Evolutionary conservation across 2,113 vertebrate genomes (phyloP).

Genomic region (Rhynchomys soricoides): DNA sequence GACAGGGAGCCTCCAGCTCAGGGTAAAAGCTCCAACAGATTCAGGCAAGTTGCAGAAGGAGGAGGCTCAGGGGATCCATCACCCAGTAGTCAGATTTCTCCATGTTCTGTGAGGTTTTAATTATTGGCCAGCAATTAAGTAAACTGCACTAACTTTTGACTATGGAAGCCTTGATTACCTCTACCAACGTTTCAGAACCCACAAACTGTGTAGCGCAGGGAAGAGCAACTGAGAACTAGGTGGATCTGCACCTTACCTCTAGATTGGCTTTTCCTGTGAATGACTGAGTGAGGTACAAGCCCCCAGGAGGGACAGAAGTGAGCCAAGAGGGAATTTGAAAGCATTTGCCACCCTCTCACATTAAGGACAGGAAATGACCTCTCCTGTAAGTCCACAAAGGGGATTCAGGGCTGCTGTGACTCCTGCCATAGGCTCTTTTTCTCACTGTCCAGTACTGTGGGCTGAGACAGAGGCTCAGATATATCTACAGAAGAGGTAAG

Average conservation of each 20-base stretch:
- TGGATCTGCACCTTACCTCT: neutral
- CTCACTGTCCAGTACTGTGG: rapidly evolving
- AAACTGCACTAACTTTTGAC: neutral
- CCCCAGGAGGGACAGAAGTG: neutral
- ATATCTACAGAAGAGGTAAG: neutral
- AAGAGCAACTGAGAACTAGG: neutral
- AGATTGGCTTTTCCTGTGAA: neutral
- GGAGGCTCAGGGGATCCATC: rapidly evolving
- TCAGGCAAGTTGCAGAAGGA: neutral
- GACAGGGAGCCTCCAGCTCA: neutral
- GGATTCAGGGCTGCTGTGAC: neutral
- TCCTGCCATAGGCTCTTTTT: neutral
- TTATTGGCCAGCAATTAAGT: constrained; percentile 49
- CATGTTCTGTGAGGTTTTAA: constrained; percentile 35
- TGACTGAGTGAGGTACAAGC: rapidly evolving
- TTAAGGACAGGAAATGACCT: neutral
- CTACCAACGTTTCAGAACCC: rapidly evolving
- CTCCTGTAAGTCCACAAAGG: neutral
- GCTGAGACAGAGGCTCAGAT: neutral
- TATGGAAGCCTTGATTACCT: constrained; percentile 37
- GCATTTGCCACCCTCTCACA: neutral
- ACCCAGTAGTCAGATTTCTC: neutral
- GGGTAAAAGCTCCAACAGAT: neutral
- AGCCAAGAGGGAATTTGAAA: neutral
- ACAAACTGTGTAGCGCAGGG: neutral